These are phyloP conservation scores for Hypercompe scribonia DNA, from an alignment of 2,888 invertebrate species.

Conservation along the genomic window DNA sequence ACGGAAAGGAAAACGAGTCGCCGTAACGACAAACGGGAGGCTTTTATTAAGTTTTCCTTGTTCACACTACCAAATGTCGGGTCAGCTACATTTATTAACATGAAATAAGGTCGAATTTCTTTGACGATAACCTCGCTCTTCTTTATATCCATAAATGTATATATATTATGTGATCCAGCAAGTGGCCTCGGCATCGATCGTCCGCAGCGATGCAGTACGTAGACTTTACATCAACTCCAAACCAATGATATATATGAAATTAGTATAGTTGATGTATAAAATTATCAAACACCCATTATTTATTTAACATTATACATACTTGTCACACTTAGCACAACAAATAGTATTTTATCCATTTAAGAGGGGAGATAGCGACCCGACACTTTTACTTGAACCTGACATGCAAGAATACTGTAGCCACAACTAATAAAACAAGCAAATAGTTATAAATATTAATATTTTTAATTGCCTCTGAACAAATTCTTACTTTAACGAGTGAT, in stretches of 20 bases:
- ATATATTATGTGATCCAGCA: constrained; percentile 27
- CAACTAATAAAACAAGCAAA: background rate
- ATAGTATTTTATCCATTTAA: background rate
- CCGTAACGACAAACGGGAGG: constrained; percentile 18
- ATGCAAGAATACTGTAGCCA: background rate
- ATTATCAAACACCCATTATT: background rate
- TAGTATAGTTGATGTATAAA: background rate
- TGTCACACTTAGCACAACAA: background rate
- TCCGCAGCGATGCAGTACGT: constrained; percentile 25
- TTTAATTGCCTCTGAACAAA: background rate
- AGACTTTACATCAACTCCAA: constrained; percentile 12
- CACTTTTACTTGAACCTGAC: background rate
- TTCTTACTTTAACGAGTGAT: background rate
- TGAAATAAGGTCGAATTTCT: constrained; percentile 42
- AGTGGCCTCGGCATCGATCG: constrained; percentile 50
- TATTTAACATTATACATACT: background rate
- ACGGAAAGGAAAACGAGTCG: constrained; percentile 9
- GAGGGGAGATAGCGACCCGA: background rate
- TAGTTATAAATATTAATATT: background rate
- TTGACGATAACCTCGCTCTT: constrained; percentile 43
- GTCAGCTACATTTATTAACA: constrained; percentile 41
- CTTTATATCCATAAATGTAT: constrained; percentile 24
- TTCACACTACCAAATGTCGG: constrained; percentile 40
- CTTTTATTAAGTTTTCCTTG: constrained; percentile 39
- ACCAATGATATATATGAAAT: background rate